These are phyloP conservation scores for Monoplex corrugatus DNA, from an alignment of 2,888 invertebrate species.

Conservation along the genomic window DNA sequence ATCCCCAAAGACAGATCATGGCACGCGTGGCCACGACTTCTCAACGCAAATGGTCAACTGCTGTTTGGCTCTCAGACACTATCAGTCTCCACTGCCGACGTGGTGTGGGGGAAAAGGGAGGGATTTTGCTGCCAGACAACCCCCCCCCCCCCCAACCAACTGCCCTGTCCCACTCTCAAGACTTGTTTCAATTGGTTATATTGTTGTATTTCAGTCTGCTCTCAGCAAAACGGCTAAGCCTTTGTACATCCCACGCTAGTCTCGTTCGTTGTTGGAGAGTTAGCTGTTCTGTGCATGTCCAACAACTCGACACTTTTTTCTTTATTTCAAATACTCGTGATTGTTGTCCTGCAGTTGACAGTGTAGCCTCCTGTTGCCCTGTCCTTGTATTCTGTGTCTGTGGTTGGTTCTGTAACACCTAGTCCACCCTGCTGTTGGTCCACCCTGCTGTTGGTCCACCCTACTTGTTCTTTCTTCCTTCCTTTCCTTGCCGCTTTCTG, in stretches of 20 bases:
- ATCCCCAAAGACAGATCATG: conserved; percentile 44
- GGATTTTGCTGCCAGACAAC: not conserved
- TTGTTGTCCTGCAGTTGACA: too few species aligned
- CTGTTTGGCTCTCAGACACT: not conserved
- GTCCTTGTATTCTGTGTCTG: conserved; percentile 25
- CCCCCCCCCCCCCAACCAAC: not conserved
- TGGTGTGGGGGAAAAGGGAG: conserved; percentile 31
- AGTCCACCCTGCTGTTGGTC: too few species aligned
- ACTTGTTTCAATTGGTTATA: not conserved
- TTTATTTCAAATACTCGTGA: too few species aligned
- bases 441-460: too few species aligned
- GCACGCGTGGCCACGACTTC: conserved; percentile 27
- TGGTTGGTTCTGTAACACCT: not conserved
- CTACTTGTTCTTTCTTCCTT: not conserved
- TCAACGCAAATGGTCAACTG: conserved; percentile 23
- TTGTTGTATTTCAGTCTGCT: not conserved
- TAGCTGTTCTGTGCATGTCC: too few species aligned
- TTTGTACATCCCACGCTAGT: too few species aligned
- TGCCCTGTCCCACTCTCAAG: not conserved
- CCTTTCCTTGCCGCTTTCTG: conserved; percentile 39
- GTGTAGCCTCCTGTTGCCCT: too few species aligned
- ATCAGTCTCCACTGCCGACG: not conserved
- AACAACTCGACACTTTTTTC: too few species aligned
- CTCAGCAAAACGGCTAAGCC: too few species aligned
- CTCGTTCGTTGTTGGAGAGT: too few species aligned